A percentile compares a stretch with the other conserved stretches of the same genome.
These are phyloP conservation scores for Diuraphis noxia DNA, from an alignment of 1,140 invertebrate genomes.

Conservation along the genomic window DNA sequence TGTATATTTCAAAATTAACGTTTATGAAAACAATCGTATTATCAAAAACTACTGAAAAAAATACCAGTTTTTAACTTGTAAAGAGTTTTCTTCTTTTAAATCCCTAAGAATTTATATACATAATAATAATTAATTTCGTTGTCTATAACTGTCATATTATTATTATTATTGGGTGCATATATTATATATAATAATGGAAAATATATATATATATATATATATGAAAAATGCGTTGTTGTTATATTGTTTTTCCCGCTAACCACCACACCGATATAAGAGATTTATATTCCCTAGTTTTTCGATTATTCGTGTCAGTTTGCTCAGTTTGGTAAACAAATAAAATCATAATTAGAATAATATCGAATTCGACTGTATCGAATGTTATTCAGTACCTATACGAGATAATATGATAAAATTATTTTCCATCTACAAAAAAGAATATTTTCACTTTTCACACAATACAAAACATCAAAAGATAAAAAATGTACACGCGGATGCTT, in stretches of 20 bases:
- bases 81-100: not conserved
- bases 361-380: not conserved
- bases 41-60: not conserved
- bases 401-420: too few relatives aligned
- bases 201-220: too few relatives aligned
- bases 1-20: not conserved
- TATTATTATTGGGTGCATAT: too few relatives aligned
- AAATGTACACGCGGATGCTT: too few relatives aligned
- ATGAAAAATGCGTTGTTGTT: not conserved
- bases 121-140: not conserved
- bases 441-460: too few relatives aligned
- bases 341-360: not conserved
- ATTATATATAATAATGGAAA: too few relatives aligned
- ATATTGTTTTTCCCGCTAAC: not conserved
- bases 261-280: not conserved
- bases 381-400: not conserved
- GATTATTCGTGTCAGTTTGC: not conserved
- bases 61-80: not conserved
- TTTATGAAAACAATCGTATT: not conserved
- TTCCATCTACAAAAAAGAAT: too few relatives aligned
- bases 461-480: too few relatives aligned
- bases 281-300: not conserved
- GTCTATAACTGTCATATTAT: not conserved
- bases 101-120: not conserved
- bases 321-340: not conserved